Evolutionary conservation across 2,888 invertebrate species (phyloP).

Genomic region (Busseola fusca): DNA sequence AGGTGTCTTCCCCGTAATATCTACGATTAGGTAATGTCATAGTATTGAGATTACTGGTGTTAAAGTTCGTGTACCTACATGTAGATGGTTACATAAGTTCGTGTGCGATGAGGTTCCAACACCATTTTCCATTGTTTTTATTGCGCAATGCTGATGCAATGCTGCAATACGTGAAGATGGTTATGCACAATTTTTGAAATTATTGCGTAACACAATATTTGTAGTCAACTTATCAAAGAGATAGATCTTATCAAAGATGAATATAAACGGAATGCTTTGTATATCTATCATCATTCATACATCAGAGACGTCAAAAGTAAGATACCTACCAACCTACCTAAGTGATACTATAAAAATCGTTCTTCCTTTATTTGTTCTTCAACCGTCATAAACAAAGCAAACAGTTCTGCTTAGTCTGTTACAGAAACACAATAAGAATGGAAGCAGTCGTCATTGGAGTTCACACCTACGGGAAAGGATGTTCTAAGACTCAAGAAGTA

Average conservation of each 20-base stretch:
- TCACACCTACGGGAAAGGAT: constrained; percentile 5
- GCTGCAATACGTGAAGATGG: no score
- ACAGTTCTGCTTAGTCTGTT: constrained; percentile 49
- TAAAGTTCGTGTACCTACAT: no score
- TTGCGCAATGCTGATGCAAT: no score
- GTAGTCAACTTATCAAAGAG: no score
- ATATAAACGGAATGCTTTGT: constrained; percentile 25
- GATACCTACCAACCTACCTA: no score
- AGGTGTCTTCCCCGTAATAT: no score
- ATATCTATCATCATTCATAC: constrained; percentile 15
- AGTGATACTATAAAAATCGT: background rate
- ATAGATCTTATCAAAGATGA: background rate
- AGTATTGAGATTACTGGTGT: no score
- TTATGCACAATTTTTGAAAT: constrained; percentile 26
- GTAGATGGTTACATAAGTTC: no score
- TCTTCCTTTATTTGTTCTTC: no score
- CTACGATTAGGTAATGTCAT: no score
- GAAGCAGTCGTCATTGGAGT: constrained; percentile 37
- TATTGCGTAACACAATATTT: constrained; percentile 2
- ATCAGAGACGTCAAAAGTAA: constrained; percentile 20
- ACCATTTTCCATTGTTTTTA: no score
- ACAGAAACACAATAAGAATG: constrained; percentile 43
- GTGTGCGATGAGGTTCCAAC: no score
- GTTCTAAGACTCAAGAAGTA: constrained; percentile 29
- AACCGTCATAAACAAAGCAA: constrained; percentile 3